Base-by-base conservation (phyloP, 2,797 vertebrate genomes). In the Pseudopleuronectes americanus region DNA sequence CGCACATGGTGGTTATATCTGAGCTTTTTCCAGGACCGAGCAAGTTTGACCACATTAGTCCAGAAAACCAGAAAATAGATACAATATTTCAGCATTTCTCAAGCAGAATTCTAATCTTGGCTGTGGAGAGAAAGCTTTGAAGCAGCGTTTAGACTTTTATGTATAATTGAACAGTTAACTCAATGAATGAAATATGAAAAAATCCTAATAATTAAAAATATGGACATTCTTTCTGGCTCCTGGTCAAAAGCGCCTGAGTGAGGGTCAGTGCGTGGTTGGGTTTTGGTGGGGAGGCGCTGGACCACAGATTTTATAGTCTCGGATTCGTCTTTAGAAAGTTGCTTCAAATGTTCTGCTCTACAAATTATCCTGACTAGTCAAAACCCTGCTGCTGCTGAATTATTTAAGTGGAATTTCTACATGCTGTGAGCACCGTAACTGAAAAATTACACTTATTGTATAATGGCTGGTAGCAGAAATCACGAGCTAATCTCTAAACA, bases 331-430 rank as follows among this genome's bases (percentile, higher is more conserved):
- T 14, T 16, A 43, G 16, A 43, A 43, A 3, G 6, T 43, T 4
- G 41, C 17, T n/a, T 17, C 3, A 57, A 63, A 24, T 8, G 8
- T 24, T 36, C 3, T 24, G 16, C n/a, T 63, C 8, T 36, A 24
- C 33, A 22, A 12, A 54, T 55, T 24, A 60, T 69, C 19, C 17
- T 19, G 54, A 48, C 23, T 23, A 76, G 56, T 57, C 49, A 49
- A 16, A 24, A 26, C 21, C 19, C 0, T 63, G 47, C 21, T 54
- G 45, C 49, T 51, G n/a, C 33, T 64, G 1, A 59, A 60, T 59
- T 55, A 51, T 49, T 36, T 13, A 54, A 48, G 19, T 24, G 10
- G 8, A 4, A 38, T 48, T 49, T 48, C 38, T 12, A 3, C 41
- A 33, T 26, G 26, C 24, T 36, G 22, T 28, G 17, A 54, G 12